phyloP scores from a whole-genome alignment of 2,113 vertebrate genomes.

The Glaucidium brasilianum region DNA sequence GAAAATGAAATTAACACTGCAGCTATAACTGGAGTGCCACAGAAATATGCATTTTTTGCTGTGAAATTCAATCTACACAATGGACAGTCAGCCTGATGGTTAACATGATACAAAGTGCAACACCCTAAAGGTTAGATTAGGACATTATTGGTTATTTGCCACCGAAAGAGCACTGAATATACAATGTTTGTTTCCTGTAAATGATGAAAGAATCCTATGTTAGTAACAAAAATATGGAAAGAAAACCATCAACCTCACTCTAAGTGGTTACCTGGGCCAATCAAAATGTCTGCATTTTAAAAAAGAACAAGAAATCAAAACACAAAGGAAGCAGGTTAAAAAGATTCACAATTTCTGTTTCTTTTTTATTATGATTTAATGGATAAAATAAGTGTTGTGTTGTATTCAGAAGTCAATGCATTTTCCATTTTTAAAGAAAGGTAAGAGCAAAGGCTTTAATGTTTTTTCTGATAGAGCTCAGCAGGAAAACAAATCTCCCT shows the following conservation, averaged over 20 bases:
- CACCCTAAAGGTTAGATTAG: neutral
- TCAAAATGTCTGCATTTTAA: neutral
- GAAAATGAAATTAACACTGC: neutral
- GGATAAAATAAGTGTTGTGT: neutral
- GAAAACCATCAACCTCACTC: neutral
- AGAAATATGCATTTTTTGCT: neutral
- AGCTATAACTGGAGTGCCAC: neutral
- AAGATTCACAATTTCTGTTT: neutral
- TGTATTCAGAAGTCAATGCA: neutral
- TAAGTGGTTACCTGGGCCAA: neutral
- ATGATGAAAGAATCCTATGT: neutral
- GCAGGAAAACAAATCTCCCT: neutral
- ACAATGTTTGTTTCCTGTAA: neutral
- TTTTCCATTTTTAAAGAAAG: neutral
- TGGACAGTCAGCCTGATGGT: too few species aligned
- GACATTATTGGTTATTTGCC: neutral
- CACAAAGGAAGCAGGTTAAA: neutral
- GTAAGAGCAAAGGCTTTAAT: neutral
- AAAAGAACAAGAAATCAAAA: neutral
- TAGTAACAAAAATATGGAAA: neutral
- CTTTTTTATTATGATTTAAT: neutral
- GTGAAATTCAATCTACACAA: neutral
- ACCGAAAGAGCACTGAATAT: neutral
- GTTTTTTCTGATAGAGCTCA: neutral
- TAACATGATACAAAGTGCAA: neutral